Base-by-base conservation (phyloP, 2,888 invertebrate genomes). In the Dicranocentrus wangi region DNA sequence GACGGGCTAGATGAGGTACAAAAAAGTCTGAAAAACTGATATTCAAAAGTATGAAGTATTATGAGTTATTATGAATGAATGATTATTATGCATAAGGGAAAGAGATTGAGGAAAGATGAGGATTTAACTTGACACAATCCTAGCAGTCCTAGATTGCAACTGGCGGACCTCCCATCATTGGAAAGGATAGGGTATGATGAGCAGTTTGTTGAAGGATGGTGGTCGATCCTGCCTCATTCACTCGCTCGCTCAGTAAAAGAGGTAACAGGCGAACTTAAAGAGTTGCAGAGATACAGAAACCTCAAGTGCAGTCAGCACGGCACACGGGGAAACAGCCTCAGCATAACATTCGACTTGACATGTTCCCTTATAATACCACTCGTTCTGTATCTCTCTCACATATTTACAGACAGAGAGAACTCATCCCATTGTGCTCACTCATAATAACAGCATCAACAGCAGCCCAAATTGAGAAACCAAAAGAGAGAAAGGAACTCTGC, bases 91-190 rank as follows among this genome's bases (percentile, higher is more conserved):
- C 19, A 32, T 51, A 75, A 72, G 51, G 72, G 68, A 80, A 80
- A 73, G 47, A 53, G 60, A 17, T 68, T 71, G 27, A 75, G 81
- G 75, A 81, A 75, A 75, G 75, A 75, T 80, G 80, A 80, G 68
- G 81, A 75, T 69, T 81, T 75, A 71, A 76, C 75, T 82, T 82
- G 82, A 82, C 83, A 83, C 83, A 83, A 85, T 84, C 84, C 85
- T 68, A 77, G 81, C 81, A 85, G 83, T 79, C 82, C 83, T 83
- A 84, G 85, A 85, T 85, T 85, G 82, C 84, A 85, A 85, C 85
- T 85, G 82, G 79, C 82, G 83, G 83, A 84, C 83, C 85, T 85
- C 85, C 84, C 84, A 84, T n/a, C n/a, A n/a, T 81, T 77, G 51
- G 76, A 82, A 72, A 78, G 77, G 78, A 82, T 82, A 82, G 68